Evolutionary conservation across 2,797 vertebrate genomes (phyloP).

Genomic region (Merluccius polli): DNA sequence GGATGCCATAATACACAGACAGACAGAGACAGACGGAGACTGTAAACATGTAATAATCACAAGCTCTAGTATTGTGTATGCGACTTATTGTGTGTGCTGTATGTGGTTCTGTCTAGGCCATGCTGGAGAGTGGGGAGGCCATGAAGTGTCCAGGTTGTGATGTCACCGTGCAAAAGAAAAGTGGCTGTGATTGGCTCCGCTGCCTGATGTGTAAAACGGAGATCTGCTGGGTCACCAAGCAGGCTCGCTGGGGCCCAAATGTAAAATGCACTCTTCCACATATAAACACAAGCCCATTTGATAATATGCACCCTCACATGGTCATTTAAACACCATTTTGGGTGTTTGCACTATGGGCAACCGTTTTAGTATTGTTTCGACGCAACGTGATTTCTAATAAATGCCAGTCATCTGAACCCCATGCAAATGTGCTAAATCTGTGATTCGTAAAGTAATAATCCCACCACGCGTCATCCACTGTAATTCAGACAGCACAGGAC

Average conservation of each 20-base stretch:
- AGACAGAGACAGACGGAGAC: neutral
- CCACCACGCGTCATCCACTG: neutral
- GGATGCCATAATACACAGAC: too few species aligned
- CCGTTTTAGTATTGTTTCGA: neutral
- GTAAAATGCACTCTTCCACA: conserved; percentile 52
- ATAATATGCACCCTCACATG: neutral
- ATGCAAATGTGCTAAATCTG: neutral
- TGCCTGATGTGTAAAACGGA: conserved; percentile 91
- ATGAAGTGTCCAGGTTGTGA: conserved; percentile 87
- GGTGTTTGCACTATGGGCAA: neutral
- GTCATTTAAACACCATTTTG: neutral
- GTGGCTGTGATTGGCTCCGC: conserved; percentile 92
- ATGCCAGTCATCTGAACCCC: neutral
- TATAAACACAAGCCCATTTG: neutral
- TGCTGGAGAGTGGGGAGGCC: conserved; percentile 83
- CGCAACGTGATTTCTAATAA: neutral
- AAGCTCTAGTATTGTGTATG: neutral
- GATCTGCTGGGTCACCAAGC: conserved; percentile 96
- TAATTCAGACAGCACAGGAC: neutral
- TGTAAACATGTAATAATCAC: neutral
- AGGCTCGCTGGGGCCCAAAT: conserved; percentile 86
- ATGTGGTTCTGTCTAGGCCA: conserved; percentile 54
- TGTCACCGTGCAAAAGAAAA: conserved; percentile 91
- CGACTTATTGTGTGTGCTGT: neutral
- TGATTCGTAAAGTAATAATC: neutral